Evolutionary conservation across 2,797 vertebrate genomes (phyloP).

Genomic region (Onychomys torridus): DNA sequence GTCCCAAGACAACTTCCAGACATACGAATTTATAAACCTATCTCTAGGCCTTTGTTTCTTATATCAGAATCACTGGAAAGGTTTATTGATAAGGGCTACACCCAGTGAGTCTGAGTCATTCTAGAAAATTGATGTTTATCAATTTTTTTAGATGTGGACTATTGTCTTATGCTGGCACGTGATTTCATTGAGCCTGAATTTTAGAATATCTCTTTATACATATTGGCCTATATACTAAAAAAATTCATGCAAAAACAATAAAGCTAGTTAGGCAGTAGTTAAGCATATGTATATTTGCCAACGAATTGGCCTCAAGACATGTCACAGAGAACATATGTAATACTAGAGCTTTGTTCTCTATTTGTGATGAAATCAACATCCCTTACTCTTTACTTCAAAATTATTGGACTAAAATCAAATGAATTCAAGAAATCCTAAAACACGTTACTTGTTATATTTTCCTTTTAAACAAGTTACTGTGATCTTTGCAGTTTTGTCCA

Average conservation of each 20-base stretch:
- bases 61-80: background rate
- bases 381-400: background rate
- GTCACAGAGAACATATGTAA: background rate
- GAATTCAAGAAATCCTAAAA: constrained; percentile 6
- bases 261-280: background rate
- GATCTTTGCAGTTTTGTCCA: constrained; percentile 3
- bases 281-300: background rate
- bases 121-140: background rate
- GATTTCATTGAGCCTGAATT: background rate
- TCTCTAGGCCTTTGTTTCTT: background rate
- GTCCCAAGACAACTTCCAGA: background rate
- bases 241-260: background rate
- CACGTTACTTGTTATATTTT: background rate
- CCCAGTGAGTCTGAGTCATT: background rate
- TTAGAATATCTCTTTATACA: background rate
- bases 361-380: background rate
- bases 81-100: background rate
- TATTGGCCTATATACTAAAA: background rate
- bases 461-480: background rate
- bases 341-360: background rate
- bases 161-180: background rate
- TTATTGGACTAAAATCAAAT: background rate
- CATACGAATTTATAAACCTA: background rate
- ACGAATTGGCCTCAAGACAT: background rate
- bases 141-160: background rate